Base-by-base conservation (phyloP, 1,140 invertebrate genomes). In the Panulirus ornatus region DNA sequence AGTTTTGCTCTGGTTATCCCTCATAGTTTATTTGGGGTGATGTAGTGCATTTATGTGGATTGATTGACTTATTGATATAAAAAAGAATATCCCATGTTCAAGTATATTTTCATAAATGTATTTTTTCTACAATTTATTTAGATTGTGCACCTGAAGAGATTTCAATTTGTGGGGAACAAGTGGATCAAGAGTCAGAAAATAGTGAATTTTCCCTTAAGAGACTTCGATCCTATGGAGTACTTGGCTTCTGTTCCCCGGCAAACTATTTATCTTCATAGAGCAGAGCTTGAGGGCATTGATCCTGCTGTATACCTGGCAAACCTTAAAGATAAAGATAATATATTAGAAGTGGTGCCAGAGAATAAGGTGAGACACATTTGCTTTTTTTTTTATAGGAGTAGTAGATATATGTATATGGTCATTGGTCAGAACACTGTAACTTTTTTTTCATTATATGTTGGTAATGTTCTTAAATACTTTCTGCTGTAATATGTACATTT, bases 121-220 rank as follows among this genome's bases (percentile, higher is more conserved):
- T 6, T 76, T 71, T 76, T 51, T 38, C 79, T 16, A 9, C 44
- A 85, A 78, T n/a, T 71, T 89, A 93, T 95, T 27, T 93, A 98
- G 97, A 97, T 98, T 93, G 96, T 98, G 11, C 97, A 98, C 93
- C 93, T 98, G 83, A 98, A 98, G 93, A 95, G 97, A 42, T 98
- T 98, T 94, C 97, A 98, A 94, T 97, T 96, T 93, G 95, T 97
- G 9, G 97, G 97, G 93, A 96, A 96, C 93, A 96, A 97, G 93
- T 98, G 97, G 97, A 96, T 98, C n/a, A 98, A 98, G 93, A 98
- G 97, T 0, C 97, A 97, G 93, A 98, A 98, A 94, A 97, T 97
- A 70, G 97, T 98, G 0, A 96, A 97, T 93, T 98, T 98, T 93
- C 97, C 97, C 0, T 96, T 96, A 90, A 95, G 96, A 88, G 95